These are phyloP conservation scores for Plectus sambesii DNA, from an alignment of 1,140 invertebrate genomes.

Conservation along the genomic window DNA sequence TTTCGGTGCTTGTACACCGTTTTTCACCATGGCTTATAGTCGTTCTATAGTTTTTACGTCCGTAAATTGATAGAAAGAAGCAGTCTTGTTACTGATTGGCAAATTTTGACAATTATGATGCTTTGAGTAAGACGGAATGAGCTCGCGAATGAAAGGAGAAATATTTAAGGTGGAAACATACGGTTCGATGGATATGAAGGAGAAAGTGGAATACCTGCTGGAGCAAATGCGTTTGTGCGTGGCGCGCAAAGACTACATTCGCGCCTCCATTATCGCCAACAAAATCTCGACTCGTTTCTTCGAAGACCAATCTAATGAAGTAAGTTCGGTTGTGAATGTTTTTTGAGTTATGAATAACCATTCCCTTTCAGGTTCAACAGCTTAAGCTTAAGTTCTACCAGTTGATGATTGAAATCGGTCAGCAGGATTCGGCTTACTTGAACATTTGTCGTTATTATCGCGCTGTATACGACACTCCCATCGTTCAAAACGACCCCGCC, in stretches of 20 bases:
- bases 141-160: neutral
- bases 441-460: conserved; percentile 82
- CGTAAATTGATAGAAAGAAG: too few species aligned
- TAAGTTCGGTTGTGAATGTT: conserved; percentile 50
- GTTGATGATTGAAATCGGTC: conserved; percentile 92
- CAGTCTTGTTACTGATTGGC: conserved; percentile 1
- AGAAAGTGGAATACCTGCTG: conserved; percentile 85
- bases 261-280: conserved; percentile 96
- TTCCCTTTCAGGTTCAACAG: conserved; percentile 47
- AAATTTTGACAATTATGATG: too few species aligned
- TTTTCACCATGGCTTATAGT: conserved; percentile 7
- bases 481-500: conserved; percentile 48
- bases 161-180: conserved; percentile 74
- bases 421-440: conserved; percentile 81
- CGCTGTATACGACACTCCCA: conserved; percentile 66
- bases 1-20: too few species aligned
- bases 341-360: neutral
- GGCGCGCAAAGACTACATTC: conserved; percentile 86
- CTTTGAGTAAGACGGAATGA: neutral
- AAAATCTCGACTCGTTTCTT: conserved; percentile 97
- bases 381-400: conserved; percentile 88
- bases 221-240: conserved; percentile 97
- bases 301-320: conserved; percentile 59
- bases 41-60: too few species aligned
- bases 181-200: conserved; percentile 93